Conservation (phyloP, 2,888 invertebrate genomes). For the Athalia rosae region DNA sequence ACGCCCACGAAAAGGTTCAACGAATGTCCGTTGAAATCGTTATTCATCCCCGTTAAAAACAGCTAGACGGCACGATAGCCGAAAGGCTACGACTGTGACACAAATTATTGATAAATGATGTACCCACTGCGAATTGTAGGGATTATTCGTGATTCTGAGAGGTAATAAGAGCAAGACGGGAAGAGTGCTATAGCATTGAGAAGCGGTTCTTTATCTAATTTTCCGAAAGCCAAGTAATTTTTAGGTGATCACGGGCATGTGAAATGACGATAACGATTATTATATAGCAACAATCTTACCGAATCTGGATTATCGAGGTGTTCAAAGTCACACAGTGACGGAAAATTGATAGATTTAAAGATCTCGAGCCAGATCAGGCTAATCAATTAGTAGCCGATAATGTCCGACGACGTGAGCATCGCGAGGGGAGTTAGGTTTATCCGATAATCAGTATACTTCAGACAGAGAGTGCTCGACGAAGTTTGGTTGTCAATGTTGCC, state of each 20-base stretch:
- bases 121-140: not conserved
- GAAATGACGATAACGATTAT: not conserved
- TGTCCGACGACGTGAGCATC: not conserved
- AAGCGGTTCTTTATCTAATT: not conserved
- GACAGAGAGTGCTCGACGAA: not conserved
- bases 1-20: no score
- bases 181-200: not conserved
- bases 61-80: no score
- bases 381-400: constrained; percentile 31
- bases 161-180: not conserved
- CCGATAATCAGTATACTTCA: constrained; percentile 12
- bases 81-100: no score
- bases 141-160: constrained; percentile 11
- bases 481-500: not conserved
- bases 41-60: no score
- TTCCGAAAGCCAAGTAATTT: not conserved
- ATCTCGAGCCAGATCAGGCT: not conserved
- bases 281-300: not conserved
- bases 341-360: constrained; percentile 1
- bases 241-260: not conserved
- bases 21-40: no score
- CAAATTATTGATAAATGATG: constrained; percentile 12
- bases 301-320: constrained; percentile 15
- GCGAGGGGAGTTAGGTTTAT: not conserved
- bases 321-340: not conserved